phyloP scores from a whole-genome alignment of 2,888 invertebrate genomes.

The Drosophila neonasuta region DNA sequence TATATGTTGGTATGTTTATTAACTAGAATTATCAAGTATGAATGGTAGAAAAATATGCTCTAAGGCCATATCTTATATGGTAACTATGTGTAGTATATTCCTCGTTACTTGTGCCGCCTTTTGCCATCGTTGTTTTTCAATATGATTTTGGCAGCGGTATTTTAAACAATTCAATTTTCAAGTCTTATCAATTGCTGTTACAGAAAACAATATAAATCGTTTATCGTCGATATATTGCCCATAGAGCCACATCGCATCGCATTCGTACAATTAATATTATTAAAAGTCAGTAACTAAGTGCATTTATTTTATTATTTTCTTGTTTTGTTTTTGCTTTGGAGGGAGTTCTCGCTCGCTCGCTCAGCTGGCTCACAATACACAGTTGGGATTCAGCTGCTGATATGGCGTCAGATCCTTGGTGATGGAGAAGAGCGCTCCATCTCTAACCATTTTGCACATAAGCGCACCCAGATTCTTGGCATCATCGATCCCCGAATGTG shows the following conservation, averaged over 20 bases:
- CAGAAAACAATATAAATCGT: conserved; percentile 33
- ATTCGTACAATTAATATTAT: conserved; percentile 26
- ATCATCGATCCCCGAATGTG: conserved; percentile 86
- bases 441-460: conserved; percentile 84
- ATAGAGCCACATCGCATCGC: neutral
- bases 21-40: conserved; percentile 68
- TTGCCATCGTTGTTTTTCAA: conserved; percentile 4
- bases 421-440: conserved; percentile 84
- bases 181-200: conserved; percentile 74
- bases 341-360: conserved; percentile 43
- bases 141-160: conserved; percentile 12
- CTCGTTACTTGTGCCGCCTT: conserved; percentile 19
- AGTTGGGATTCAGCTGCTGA: conserved; percentile 79
- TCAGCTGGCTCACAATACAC: conserved; percentile 67
- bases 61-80: conserved; percentile 59
- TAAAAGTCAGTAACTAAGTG: conserved; percentile 53
- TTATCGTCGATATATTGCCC: conserved; percentile 1
- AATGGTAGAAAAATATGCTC: conserved; percentile 74
- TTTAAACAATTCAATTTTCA: conserved; percentile 68
- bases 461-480: conserved; percentile 85
- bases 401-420: conserved; percentile 83
- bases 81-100: conserved; percentile 27
- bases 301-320: conserved; percentile 31
- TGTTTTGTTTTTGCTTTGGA: conserved; percentile 44
- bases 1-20: conserved; percentile 49